Percentiles rank a stretch among this genome's conserved stretches.
phyloP scores from a whole-genome alignment of 2,113 vertebrate species.

The Percina caprodes region DNA sequence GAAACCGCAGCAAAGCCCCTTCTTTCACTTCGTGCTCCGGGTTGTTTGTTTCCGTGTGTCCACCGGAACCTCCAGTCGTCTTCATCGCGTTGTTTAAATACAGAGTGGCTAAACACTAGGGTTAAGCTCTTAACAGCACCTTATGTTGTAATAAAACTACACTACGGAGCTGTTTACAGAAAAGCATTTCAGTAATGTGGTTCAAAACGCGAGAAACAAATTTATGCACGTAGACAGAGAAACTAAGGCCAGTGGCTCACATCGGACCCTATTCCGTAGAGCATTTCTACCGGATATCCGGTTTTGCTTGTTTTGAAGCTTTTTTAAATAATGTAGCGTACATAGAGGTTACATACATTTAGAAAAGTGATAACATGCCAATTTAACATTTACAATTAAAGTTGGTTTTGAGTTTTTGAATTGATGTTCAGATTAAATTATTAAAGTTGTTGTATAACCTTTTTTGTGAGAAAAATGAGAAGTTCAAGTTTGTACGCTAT shows the following conservation, averaged over 20 bases:
- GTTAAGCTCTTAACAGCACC: not conserved
- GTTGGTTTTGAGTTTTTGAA: not conserved
- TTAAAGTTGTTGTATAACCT: not conserved
- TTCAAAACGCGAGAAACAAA: not conserved
- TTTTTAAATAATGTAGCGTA: no score
- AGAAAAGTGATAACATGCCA: not conserved
- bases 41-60: constrained; percentile 53
- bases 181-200: no score
- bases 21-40: constrained; percentile 22
- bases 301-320: not conserved
- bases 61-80: constrained; percentile 65
- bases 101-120: constrained; percentile 6
- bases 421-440: not conserved
- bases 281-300: constrained; percentile 41
- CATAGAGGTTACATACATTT: not conserved
- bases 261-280: not conserved
- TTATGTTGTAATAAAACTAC: no score
- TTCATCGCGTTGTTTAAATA: constrained; percentile 49
- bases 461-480: not conserved
- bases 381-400: not conserved
- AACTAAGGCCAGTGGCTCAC: not conserved
- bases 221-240: not conserved
- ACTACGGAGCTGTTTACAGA: accelerated
- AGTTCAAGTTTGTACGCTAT: no score
- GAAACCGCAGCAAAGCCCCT: constrained; percentile 7